These are phyloP conservation scores for Periparus ater DNA, from an alignment of 2,797 vertebrate genomes.

Conservation along the genomic window DNA sequence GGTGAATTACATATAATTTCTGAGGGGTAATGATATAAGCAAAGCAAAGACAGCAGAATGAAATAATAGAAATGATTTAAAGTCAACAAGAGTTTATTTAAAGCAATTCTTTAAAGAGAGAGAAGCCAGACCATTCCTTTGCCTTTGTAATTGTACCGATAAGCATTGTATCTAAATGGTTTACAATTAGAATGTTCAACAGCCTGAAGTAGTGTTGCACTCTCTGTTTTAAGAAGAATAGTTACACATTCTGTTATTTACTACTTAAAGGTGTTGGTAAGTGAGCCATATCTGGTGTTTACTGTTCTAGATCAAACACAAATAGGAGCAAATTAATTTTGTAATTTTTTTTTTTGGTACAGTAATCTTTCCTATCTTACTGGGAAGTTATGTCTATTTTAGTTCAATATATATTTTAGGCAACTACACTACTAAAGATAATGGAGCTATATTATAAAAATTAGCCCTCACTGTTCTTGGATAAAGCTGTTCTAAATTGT, in stretches of 20 bases:
- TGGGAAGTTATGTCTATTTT: background rate
- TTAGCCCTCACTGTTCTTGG: background rate
- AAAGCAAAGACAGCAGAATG: background rate
- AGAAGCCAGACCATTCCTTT: background rate
- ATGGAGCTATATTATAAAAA: background rate
- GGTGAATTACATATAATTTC: background rate
- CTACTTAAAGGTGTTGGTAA: background rate
- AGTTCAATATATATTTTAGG: background rate
- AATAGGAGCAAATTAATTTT: background rate
- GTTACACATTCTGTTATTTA: background rate
- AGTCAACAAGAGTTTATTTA: background rate
- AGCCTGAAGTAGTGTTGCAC: background rate
- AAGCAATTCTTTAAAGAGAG: background rate
- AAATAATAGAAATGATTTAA: background rate
- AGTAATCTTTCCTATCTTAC: background rate
- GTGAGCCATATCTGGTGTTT: background rate
- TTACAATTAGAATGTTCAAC: background rate
- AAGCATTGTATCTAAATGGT: rapidly evolving
- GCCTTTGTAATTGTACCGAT: background rate
- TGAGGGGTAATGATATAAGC: background rate
- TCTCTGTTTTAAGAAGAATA: background rate
- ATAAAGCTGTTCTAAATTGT: background rate
- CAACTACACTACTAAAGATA: background rate
- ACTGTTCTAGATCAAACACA: background rate
- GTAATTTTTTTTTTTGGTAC: background rate